Evolutionary conservation across 2,113 vertebrate species (phyloP).

Genomic region (Ctenodactylus gundi): DNA sequence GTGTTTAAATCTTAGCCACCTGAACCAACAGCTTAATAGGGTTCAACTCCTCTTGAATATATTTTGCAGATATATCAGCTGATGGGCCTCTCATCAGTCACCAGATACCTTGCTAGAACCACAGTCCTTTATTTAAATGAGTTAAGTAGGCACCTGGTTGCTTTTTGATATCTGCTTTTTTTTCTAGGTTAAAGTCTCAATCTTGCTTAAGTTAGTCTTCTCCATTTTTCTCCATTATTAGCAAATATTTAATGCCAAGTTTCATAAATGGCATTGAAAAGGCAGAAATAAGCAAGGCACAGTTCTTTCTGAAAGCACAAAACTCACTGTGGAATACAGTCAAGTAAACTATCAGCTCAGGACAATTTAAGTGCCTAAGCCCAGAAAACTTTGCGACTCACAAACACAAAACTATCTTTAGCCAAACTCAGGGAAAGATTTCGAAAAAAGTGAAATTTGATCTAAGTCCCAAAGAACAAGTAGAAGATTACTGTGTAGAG

Average conservation of each 20-base stretch:
- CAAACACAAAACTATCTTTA: not conserved
- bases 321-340: not conserved
- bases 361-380: not conserved
- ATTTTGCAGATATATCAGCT: not conserved
- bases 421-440: not conserved
- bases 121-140: not conserved
- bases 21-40: slow-evolving; percentile 7
- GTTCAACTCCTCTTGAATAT: not conserved
- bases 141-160: not conserved
- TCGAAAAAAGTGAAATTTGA: not conserved
- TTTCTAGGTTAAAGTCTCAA: not conserved
- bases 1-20: not conserved
- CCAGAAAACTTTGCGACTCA: not conserved
- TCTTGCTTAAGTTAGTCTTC: not conserved
- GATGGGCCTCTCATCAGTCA: not conserved
- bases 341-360: not conserved
- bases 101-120: not conserved
- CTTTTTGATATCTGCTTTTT: not conserved
- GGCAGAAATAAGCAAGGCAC: not conserved
- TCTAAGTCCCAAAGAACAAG: not conserved
- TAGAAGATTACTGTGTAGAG: not conserved
- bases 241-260: not conserved
- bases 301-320: not conserved
- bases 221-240: slow-evolving; percentile 6
- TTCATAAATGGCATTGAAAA: slow-evolving; percentile 16